Evolutionary conservation across 2,113 vertebrate species (phyloP).

Genomic region (Forbesichthys agassizii): DNA sequence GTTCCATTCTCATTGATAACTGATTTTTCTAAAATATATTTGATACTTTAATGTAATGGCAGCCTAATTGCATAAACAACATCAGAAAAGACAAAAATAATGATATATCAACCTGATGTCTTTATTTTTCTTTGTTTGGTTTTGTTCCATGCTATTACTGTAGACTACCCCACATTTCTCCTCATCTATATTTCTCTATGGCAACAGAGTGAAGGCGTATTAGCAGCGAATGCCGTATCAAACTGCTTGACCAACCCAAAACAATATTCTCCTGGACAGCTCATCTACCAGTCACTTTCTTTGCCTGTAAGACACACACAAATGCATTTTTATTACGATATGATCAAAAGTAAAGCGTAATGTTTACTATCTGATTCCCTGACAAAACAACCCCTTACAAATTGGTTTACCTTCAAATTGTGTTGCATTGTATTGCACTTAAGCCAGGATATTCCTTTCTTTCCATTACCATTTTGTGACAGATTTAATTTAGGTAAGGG

Average conservation of each 20-base stretch:
- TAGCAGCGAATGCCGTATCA: slow-evolving; percentile 74
- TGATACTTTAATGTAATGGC: too few relatives aligned
- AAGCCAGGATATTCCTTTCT: slow-evolving; percentile 13
- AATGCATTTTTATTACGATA: background rate
- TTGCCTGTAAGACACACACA: slow-evolving; percentile 80
- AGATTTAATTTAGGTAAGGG: slow-evolving; percentile 17
- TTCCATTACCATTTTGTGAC: slow-evolving; percentile 4
- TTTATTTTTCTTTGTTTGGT: background rate
- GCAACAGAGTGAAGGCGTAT: slow-evolving; percentile 71
- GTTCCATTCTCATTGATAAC: slow-evolving; percentile 27
- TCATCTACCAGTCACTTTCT: slow-evolving; percentile 79
- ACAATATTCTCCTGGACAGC: slow-evolving; percentile 73
- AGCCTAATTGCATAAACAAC: background rate
- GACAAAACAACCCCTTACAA: slow-evolving; percentile 10
- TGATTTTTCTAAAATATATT: background rate
- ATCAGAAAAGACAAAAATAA: too few relatives aligned
- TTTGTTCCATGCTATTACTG: background rate
- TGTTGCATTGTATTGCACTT: slow-evolving; percentile 12
- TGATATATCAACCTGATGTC: too few relatives aligned
- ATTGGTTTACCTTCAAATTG: slow-evolving; percentile 18
- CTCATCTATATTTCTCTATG: background rate
- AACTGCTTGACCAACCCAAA: slow-evolving; percentile 76
- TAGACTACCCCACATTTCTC: background rate
- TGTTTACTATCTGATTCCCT: background rate
- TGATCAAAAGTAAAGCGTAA: background rate